phyloP scores from a whole-genome alignment of 2,888 invertebrate species.

The Tenthredo distinguenda region DNA sequence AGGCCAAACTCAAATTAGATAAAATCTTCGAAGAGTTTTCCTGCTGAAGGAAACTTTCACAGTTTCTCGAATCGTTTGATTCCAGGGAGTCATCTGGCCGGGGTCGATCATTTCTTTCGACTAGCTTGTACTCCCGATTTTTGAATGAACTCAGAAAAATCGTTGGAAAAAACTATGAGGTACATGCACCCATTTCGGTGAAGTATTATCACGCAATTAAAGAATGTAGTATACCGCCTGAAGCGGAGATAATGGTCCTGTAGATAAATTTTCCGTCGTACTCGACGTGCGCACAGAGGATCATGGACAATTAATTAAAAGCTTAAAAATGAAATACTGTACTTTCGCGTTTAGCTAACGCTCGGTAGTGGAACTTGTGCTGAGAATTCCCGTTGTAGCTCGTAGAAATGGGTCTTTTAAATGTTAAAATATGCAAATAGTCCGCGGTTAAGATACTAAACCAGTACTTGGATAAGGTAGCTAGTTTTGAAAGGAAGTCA shows the following conservation, averaged over 20 bases:
- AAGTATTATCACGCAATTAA: background rate
- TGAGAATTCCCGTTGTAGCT: slow-evolving; percentile 19
- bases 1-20: background rate
- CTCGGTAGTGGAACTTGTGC: background rate
- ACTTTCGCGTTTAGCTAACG: slow-evolving; percentile 19
- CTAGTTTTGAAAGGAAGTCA: slow-evolving; percentile 40
- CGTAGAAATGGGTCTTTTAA: slow-evolving; percentile 39
- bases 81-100: background rate
- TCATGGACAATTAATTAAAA: slow-evolving; percentile 29
- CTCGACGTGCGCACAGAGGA: background rate
- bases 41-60: too few species aligned
- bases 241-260: background rate
- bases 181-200: background rate
- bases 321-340: slow-evolving; percentile 24
- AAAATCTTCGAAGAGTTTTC: background rate
- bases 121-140: background rate
- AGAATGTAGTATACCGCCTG: background rate
- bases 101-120: background rate
- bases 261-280: background rate
- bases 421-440: slow-evolving; percentile 47
- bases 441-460: slow-evolving; percentile 32
- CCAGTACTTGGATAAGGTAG: slow-evolving; percentile 41
- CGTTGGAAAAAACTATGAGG: background rate
- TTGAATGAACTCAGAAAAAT: background rate
- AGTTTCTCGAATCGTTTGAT: background rate